phyloP scores from a whole-genome alignment of 2,113 vertebrate genomes.

The Acinonyx jubatus region DNA sequence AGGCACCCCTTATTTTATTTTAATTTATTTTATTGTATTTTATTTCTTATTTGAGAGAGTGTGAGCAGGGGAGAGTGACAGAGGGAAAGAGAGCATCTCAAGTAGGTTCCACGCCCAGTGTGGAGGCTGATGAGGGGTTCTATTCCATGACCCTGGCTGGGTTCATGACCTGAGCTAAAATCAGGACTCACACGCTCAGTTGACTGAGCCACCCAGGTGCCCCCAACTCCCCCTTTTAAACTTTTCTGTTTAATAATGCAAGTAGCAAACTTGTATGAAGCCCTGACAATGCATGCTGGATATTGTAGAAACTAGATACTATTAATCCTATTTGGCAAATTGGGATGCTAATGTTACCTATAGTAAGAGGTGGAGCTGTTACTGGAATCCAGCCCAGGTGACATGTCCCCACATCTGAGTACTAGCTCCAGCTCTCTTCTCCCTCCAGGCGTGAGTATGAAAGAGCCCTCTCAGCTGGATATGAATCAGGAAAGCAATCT shows the following conservation, averaged over 20 bases:
- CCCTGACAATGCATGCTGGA: not conserved
- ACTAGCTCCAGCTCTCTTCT: not conserved
- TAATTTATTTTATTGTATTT: no score
- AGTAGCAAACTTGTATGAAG: no score
- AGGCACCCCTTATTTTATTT: no score
- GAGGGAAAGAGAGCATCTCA: no score
- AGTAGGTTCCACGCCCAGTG: no score
- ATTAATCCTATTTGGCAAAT: not conserved
- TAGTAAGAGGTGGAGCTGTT: not conserved
- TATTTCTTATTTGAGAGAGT: no score
- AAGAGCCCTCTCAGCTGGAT: not conserved
- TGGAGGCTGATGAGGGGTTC: no score
- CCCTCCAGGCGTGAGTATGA: no score
- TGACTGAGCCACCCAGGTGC: not conserved
- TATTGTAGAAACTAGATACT: not conserved
- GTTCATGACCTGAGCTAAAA: no score
- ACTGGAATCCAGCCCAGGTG: not conserved
- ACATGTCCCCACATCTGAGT: rapidly evolving
- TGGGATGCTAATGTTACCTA: not conserved
- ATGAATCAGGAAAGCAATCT: not conserved
- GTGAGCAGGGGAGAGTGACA: no score
- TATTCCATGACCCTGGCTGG: no score
- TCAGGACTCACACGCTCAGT: no score
- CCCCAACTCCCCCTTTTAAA: not conserved
- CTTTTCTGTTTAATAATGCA: not conserved